Evolutionary conservation across 2,113 vertebrate genomes (phyloP), one percentile per base, ranked within the genome.

Genomic region (Isichthys henryi): DNA sequence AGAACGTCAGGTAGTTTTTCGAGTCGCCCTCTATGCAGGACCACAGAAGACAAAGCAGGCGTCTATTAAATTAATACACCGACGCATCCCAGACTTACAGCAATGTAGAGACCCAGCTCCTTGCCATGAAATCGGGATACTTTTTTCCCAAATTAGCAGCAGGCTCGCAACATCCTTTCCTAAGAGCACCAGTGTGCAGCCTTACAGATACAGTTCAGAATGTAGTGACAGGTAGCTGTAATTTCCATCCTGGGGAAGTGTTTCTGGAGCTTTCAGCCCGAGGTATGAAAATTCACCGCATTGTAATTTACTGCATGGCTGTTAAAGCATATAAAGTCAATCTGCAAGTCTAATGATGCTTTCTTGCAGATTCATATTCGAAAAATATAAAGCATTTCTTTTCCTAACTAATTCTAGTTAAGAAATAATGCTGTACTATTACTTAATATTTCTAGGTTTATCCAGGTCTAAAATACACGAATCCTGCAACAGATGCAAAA

Each of bases 1-100:
- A 97, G 92, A 96, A 97, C 3, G 97, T 97, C 93, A 97, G 92
- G 92, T 97, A 97, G 88, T 97, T 97, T 91, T 96, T 95, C 1
- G 96, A 96, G 91, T 97, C 97, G 10, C 94, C 96, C 91, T 97
- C 97, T 97, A 91, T n/a, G 80, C 89, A 19, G 43, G 35, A 19
- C 9, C 5, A 87, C 13, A 83, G 39, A 35, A 86, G 4, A 86
- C 0, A 84, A 27, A 87, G 31, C 10, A 45, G 45, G 45, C 8
- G 8, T 46, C 43, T 48, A 7, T 50, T 82, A 19, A 23, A 89
- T 35, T 17, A 10, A 31, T 13, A 53, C 52, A 1, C 27, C 3
- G 31, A 53, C 19, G 50, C 46, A n/a, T 1, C 6, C 1, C 4
- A 15, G 1, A 4, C 7, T 84, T 19, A 2, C 11, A 23, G 6